Conservation (phyloP, 2,888 invertebrate species). For the Mycalesis mineus region DNA sequence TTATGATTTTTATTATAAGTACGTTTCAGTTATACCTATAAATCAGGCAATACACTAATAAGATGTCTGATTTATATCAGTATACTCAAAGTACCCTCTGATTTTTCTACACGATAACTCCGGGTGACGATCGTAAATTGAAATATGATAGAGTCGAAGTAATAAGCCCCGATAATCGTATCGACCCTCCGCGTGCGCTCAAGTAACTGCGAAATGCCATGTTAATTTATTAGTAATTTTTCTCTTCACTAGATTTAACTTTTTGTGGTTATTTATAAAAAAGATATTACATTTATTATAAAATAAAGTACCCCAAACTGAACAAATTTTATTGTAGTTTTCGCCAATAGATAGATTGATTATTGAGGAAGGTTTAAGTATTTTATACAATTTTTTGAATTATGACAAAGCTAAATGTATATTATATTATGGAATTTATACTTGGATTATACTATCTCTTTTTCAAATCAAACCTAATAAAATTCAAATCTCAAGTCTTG, state of each 20-base stretch:
- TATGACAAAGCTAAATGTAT: no score
- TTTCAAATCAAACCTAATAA: no score
- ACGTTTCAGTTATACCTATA: slow-evolving; percentile 32
- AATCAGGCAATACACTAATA: slow-evolving; percentile 58
- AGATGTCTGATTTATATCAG: slow-evolving; percentile 72
- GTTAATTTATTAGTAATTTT: slow-evolving; percentile 30
- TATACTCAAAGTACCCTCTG: slow-evolving; percentile 52
- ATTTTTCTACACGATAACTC: slow-evolving; percentile 75
- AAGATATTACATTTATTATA: no score
- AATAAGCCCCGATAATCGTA: slow-evolving; percentile 67
- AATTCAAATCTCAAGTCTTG: no score
- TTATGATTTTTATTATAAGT: no score
- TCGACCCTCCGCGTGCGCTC: slow-evolving; percentile 57
- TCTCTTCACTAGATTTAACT: background rate
- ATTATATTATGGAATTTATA: no score
- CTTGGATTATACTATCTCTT: no score
- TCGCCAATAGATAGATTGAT: no score
- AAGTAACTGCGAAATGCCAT: slow-evolving; percentile 42
- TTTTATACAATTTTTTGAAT: no score
- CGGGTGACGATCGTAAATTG: slow-evolving; percentile 76
- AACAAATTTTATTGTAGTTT: no score
- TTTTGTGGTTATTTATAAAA: background rate
- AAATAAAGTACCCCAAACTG: no score
- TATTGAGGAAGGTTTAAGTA: no score
- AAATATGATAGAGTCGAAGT: slow-evolving; percentile 76